A percentile compares a stretch with the other conserved stretches of the same genome.
Evolutionary conservation across 1,140 invertebrate species (phyloP).

Genomic region (Adoxophyes honmai): DNA sequence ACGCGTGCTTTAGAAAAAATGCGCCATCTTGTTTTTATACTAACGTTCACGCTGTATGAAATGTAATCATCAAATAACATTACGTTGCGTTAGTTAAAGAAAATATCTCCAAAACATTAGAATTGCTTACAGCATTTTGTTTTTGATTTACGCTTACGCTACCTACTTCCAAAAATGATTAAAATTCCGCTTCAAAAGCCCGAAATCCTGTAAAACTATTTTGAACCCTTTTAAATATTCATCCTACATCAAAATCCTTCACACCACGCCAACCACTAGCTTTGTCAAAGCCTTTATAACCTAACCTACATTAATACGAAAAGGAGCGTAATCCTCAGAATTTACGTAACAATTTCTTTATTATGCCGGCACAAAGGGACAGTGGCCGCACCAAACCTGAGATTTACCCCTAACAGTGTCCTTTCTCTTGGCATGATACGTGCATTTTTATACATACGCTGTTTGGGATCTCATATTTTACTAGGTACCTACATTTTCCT

Average conservation of each 20-base stretch:
- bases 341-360: conserved; percentile 47
- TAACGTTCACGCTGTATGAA: conserved; percentile 23
- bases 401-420: conserved; percentile 51
- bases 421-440: conserved; percentile 47
- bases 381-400: conserved; percentile 40
- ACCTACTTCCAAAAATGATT: too few species aligned
- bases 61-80: conserved; percentile 7
- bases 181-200: too few species aligned
- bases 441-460: conserved; percentile 55
- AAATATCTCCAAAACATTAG: too few species aligned
- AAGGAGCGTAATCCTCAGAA: conserved; percentile 35
- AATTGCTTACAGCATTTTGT: too few species aligned
- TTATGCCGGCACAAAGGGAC: conserved; percentile 39
- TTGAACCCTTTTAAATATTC: too few species aligned
- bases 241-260: too few species aligned
- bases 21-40: conserved; percentile 54
- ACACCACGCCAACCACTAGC: not conserved
- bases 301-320: conserved; percentile 16
- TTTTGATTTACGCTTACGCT: too few species aligned
- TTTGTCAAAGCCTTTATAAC: not conserved
- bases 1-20: conserved; percentile 48
- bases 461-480: conserved; percentile 21
- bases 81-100: too few species aligned
- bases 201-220: too few species aligned
- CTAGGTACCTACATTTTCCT: too few species aligned